Evolutionary conservation across 2,888 invertebrate genomes (phyloP).

Genomic region (Atethmia centrago): DNA sequence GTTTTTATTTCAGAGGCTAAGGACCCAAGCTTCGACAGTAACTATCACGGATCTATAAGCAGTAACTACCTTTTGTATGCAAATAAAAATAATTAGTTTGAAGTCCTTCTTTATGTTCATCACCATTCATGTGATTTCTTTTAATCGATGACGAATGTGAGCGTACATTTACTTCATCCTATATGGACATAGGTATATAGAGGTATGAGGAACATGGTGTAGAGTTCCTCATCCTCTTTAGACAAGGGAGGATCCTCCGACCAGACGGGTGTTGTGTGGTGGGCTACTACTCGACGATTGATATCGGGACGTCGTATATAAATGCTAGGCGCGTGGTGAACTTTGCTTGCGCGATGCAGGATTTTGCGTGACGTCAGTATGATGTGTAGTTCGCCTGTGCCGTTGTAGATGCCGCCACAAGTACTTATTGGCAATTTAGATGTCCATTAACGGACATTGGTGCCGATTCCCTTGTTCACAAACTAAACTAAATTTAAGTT

Average conservation of each 20-base stretch:
- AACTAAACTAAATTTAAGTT: no score
- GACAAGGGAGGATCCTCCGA: not conserved
- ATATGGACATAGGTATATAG: not conserved
- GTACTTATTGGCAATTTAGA: not conserved
- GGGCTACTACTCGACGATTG: not conserved
- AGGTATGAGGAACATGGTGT: not conserved
- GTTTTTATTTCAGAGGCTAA: conserved; percentile 20
- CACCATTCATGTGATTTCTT: conserved; percentile 3
- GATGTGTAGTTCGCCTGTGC: not conserved
- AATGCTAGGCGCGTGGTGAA: not conserved
- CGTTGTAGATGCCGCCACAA: not conserved
- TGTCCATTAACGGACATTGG: not conserved
- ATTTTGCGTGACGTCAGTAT: not conserved
- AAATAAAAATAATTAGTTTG: conserved; percentile 26
- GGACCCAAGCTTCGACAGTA: not conserved
- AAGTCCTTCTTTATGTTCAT: not conserved
- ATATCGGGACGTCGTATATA: not conserved
- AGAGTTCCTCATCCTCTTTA: not conserved
- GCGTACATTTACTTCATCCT: not conserved
- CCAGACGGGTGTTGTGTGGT: not conserved
- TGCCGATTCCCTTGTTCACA: no score
- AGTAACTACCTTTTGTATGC: conserved; percentile 34
- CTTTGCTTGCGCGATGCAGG: not conserved
- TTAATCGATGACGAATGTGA: conserved; percentile 6
- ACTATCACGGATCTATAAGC: not conserved